These are phyloP conservation scores for Mustelus asterias DNA, from an alignment of 2,113 vertebrate species.

Conservation along the genomic window DNA sequence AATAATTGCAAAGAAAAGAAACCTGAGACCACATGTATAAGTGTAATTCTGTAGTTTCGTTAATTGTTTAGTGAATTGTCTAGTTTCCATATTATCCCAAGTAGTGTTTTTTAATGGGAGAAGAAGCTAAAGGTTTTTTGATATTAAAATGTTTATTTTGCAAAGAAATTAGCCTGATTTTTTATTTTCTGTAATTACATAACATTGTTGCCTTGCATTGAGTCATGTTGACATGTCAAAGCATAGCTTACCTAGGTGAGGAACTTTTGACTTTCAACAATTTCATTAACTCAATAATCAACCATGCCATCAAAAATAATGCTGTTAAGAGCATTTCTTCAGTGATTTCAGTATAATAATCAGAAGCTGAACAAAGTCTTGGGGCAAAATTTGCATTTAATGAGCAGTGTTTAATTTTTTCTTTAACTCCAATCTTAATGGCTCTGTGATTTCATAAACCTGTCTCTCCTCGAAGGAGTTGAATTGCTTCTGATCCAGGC, in stretches of 20 bases:
- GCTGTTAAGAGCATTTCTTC: background rate
- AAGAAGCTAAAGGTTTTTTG: background rate
- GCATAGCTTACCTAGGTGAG: background rate
- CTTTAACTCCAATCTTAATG: too few relatives aligned
- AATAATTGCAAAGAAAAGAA: background rate
- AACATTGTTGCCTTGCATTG: background rate
- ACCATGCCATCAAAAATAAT: background rate
- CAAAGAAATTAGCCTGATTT: background rate
- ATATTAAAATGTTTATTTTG: background rate
- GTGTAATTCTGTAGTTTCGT: background rate
- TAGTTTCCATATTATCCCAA: background rate
- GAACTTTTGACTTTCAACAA: background rate
- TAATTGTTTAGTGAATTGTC: background rate
- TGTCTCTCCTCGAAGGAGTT: too few relatives aligned
- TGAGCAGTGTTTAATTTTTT: background rate
- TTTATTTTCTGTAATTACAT: background rate
- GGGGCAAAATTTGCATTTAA: background rate
- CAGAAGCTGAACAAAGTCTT: background rate
- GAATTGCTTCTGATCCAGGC: too few relatives aligned
- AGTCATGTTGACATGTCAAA: background rate
- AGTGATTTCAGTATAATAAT: background rate
- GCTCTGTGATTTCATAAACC: too few relatives aligned
- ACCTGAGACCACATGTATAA: background rate
- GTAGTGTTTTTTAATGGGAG: background rate
- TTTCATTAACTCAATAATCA: conserved; percentile 15